Percentiles rank a stretch among this genome's conserved stretches.
Conservation (phyloP, 2,888 invertebrate genomes). For the Leptopilina drosophilae region DNA sequence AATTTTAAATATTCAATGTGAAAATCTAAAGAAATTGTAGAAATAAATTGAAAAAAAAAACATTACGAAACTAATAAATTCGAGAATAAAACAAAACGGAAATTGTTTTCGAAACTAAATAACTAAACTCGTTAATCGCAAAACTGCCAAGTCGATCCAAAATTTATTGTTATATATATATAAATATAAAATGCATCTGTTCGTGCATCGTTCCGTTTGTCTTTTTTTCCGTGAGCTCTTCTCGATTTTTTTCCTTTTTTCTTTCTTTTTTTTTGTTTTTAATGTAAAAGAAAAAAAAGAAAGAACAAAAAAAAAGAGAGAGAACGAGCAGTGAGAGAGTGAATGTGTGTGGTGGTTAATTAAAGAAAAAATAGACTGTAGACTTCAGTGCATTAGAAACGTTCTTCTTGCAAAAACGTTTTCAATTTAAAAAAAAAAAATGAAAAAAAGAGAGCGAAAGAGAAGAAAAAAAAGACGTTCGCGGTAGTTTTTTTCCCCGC, state of each 20-base stretch:
- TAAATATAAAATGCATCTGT: neutral
- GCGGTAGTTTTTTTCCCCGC: neutral
- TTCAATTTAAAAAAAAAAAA: conserved; percentile 6
- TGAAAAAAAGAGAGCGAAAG: neutral
- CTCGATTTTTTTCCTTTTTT: neutral
- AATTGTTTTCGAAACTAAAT: conserved; percentile 52
- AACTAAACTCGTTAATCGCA: conserved; percentile 58
- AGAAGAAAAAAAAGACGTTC: conserved; percentile 1
- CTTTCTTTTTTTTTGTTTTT: neutral
- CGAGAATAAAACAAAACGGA: neutral
- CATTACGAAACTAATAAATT: neutral
- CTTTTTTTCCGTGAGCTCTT: neutral
- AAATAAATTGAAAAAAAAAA: no score
- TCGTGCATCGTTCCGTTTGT: conserved; percentile 12
- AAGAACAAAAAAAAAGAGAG: no score
- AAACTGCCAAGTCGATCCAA: conserved; percentile 45
- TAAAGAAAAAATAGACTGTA: conserved; percentile 7
- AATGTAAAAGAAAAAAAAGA: no score
- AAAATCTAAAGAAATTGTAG: no score
- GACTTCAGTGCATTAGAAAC: conserved; percentile 37
- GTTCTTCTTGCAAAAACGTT: conserved; percentile 28
- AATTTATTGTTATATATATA: conserved; percentile 1
- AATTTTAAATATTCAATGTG: no score
- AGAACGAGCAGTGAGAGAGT: no score
- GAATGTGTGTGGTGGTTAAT: conserved; percentile 2